Conservation (phyloP, 2,888 invertebrate genomes). For the Erynnis tages region DNA sequence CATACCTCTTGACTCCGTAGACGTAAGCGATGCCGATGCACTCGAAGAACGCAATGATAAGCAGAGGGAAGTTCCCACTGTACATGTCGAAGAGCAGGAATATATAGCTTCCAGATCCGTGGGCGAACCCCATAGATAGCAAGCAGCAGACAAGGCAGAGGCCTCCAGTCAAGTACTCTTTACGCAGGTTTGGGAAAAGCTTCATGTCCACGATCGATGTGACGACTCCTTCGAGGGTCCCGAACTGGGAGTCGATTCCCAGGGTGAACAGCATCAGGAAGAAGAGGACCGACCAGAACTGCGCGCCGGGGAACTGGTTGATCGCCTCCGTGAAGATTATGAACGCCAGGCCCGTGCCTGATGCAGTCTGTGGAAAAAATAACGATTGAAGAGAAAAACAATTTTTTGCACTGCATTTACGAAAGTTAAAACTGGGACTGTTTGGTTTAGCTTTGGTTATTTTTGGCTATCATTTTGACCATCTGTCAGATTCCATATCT, state of each 20-base stretch:
- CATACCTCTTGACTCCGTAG: conserved; percentile 93
- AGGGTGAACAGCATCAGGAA: conserved; percentile 98
- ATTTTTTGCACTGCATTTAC: too few relatives aligned
- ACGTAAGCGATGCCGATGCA: conserved; percentile 96
- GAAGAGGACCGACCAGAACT: conserved; percentile 97
- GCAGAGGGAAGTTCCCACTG: conserved; percentile 94
- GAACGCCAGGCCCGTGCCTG: conserved; percentile 97
- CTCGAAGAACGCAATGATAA: conserved; percentile 96
- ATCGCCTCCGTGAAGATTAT: conserved; percentile 99
- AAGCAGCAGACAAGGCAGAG: conserved; percentile 91
- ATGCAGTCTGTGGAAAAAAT: conserved; percentile 88
- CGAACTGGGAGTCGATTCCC: conserved; percentile 98
- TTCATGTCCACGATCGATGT: conserved; percentile 98
- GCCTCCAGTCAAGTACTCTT: conserved; percentile 92
- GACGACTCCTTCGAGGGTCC: conserved; percentile 96
- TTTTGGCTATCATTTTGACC: too few relatives aligned
- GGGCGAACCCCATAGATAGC: conserved; percentile 94
- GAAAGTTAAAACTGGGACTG: too few relatives aligned
- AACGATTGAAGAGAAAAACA: conserved; percentile 9
- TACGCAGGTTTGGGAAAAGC: conserved; percentile 93
- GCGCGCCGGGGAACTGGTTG: conserved; percentile 97
- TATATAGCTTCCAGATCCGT: conserved; percentile 96
- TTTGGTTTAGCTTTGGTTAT: too few relatives aligned
- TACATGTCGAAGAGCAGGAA: conserved; percentile 97
- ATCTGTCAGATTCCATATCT: too few relatives aligned